Conservation (phyloP, 2,797 vertebrate species). For the Sphenodon punctatus region DNA sequence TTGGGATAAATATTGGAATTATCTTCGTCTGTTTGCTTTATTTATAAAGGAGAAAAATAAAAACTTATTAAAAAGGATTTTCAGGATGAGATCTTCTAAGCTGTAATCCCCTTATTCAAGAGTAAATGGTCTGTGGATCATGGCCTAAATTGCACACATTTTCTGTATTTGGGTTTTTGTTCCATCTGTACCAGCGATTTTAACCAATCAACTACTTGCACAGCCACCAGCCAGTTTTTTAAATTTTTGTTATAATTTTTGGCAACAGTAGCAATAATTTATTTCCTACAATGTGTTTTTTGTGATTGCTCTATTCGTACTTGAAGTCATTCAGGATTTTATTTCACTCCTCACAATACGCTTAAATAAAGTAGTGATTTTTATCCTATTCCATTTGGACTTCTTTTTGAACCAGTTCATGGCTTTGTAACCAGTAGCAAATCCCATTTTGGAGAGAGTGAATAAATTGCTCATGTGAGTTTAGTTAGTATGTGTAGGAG, state of each 20-base stretch:
- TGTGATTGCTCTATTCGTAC: background rate
- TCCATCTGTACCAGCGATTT: background rate
- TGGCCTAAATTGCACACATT: too few relatives aligned
- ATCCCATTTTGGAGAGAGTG: too few relatives aligned
- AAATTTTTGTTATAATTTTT: background rate
- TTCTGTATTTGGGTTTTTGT: background rate
- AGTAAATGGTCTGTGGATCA: too few relatives aligned
- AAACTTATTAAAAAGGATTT: too few relatives aligned
- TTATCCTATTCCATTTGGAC: too few relatives aligned
- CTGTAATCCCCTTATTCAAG: too few relatives aligned
- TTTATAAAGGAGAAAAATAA: too few relatives aligned
- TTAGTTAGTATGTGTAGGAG: background rate
- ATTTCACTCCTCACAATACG: background rate
- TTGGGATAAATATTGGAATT: too few relatives aligned
- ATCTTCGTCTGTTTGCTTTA: too few relatives aligned
- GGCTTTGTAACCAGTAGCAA: background rate
- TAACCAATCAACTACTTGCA: background rate
- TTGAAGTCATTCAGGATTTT: background rate
- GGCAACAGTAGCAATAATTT: background rate
- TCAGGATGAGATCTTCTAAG: too few relatives aligned
- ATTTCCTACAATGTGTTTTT: background rate
- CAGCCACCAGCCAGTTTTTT: background rate
- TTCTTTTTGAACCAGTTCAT: too few relatives aligned
- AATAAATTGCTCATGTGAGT: background rate
- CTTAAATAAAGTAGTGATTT: too few relatives aligned